Conservation (phyloP, 2,888 invertebrate genomes). For the Cremastobaeus sp. region DNA sequence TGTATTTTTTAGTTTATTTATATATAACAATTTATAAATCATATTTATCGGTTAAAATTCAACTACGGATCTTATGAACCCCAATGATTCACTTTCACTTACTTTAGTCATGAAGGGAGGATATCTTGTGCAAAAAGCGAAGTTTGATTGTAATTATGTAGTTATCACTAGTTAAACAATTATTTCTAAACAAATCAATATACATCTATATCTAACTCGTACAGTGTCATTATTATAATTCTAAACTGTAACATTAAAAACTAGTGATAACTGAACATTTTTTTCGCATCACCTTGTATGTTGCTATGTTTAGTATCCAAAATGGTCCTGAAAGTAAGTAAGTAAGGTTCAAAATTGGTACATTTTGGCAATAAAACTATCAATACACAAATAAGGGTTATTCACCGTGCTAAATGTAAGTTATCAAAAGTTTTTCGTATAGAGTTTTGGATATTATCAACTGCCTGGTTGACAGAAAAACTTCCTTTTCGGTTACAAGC, state of each 20-base stretch:
- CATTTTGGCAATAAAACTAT: not conserved
- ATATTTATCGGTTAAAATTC: no score
- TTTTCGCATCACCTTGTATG: not conserved
- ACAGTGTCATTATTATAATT: no score
- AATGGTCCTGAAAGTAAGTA: constrained; percentile 18
- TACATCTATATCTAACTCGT: no score
- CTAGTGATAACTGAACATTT: no score
- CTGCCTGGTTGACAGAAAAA: constrained; percentile 12
- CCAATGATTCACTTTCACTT: no score
- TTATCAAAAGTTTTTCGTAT: constrained; percentile 62
- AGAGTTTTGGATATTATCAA: constrained; percentile 56
- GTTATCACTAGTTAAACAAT: no score
- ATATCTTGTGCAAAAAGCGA: not conserved
- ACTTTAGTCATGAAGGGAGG: not conserved
- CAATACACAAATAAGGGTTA: not conserved
- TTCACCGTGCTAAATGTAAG: constrained; percentile 60
- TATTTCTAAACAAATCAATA: no score
- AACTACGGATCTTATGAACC: no score
- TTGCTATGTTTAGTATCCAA: constrained; percentile 5
- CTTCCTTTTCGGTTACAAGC: not conserved
- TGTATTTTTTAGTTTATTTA: no score
- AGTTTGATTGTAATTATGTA: not conserved
- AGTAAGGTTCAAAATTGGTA: not conserved
- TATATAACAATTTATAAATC: no score
- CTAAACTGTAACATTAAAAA: no score